Conservation (phyloP, 1,140 invertebrate genomes). For the Thalassaphorura encarpata region DNA sequence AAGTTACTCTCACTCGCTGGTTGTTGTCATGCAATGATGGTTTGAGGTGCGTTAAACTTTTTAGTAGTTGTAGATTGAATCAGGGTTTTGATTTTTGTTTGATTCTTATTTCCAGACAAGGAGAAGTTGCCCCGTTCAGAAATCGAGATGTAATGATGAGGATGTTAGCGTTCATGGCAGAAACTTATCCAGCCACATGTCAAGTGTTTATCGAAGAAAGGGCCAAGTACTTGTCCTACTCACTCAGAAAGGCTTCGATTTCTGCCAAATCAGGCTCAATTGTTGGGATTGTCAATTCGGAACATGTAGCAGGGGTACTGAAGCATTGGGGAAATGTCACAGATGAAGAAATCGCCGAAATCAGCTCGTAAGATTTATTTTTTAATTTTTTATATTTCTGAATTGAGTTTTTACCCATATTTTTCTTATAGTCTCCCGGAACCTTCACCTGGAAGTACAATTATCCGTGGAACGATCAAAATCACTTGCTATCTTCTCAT, state of each 20-base stretch:
- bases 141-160: slow-evolving; percentile 80
- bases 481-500: slow-evolving; percentile 21
- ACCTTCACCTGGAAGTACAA: slow-evolving; percentile 17
- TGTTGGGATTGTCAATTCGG: slow-evolving; percentile 93
- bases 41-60: slow-evolving; percentile 51
- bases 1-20: slow-evolving; percentile 69
- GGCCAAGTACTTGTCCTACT: slow-evolving; percentile 80
- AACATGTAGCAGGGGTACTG: slow-evolving; percentile 77
- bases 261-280: slow-evolving; percentile 51
- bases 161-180: slow-evolving; percentile 79
- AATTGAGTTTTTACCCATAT: neutral
- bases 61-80: neutral
- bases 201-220: slow-evolving; percentile 89
- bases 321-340: slow-evolving; percentile 69
- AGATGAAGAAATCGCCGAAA: slow-evolving; percentile 39
- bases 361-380: slow-evolving; percentile 9
- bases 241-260: slow-evolving; percentile 63
- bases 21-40: slow-evolving; percentile 63
- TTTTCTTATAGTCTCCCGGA: slow-evolving; percentile 6
- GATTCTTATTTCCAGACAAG: slow-evolving; percentile 48
- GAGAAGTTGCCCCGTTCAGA: slow-evolving; percentile 90
- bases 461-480: slow-evolving; percentile 22
- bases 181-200: slow-evolving; percentile 79
- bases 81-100: neutral
- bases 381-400: neutral